Percentiles rank a stretch among this genome's conserved stretches.
Evolutionary conservation across 2,888 invertebrate species (phyloP).

Genomic region (Eristalis arbustorum): DNA sequence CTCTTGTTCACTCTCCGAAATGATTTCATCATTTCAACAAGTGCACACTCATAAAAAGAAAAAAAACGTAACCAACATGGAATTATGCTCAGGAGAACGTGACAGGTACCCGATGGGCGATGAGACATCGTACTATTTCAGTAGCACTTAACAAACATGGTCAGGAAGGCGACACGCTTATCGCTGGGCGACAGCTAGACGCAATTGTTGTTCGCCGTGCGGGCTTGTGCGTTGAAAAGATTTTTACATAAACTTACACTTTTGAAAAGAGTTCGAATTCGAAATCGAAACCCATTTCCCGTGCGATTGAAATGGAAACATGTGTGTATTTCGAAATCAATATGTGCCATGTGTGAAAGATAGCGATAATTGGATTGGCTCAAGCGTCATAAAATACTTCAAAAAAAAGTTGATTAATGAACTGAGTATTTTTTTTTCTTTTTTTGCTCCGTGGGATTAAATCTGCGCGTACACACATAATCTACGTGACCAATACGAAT

Average conservation of each 20-base stretch:
- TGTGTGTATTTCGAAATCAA: background rate
- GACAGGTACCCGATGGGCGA: background rate
- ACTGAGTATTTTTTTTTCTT: background rate
- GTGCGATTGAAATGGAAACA: background rate
- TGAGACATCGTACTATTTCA: background rate
- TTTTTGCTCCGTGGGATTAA: background rate
- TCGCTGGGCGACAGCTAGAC: background rate
- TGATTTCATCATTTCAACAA: background rate
- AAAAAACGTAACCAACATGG: background rate
- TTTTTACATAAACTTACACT: background rate
- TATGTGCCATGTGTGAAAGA: background rate
- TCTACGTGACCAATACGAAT: background rate
- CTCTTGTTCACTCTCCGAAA: background rate
- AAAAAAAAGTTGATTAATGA: conserved; percentile 24
- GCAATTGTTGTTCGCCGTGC: background rate
- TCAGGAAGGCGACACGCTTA: background rate
- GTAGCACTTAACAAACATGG: background rate
- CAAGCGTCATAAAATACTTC: background rate
- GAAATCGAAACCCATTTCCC: background rate
- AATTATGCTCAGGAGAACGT: background rate
- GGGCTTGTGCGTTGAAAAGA: background rate
- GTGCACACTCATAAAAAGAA: background rate
- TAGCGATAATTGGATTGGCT: background rate
- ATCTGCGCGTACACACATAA: background rate
- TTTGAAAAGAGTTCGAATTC: background rate